Conservation (phyloP, 2,113 vertebrate genomes). For the Trinectes maculatus region DNA sequence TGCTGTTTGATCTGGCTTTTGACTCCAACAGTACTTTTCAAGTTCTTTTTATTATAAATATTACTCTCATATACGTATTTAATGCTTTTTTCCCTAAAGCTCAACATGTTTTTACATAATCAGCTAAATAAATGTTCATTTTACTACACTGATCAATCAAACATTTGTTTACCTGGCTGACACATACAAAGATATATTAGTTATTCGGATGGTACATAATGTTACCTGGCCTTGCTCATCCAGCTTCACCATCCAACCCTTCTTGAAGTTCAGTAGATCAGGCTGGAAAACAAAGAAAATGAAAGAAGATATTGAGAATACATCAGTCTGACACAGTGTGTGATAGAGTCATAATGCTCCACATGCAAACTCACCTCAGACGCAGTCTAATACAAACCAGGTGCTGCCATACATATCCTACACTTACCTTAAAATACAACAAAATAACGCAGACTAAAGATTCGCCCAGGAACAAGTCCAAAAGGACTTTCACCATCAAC, state of each 20-base stretch:
- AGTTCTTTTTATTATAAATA: neutral
- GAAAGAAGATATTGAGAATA: slow-evolving; percentile 6
- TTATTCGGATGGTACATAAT: neutral
- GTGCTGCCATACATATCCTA: neutral
- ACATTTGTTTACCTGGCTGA: too few relatives aligned
- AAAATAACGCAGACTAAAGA: neutral
- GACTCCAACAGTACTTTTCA: neutral
- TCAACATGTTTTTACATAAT: neutral
- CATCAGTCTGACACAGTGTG: neutral
- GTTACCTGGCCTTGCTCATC: slow-evolving; percentile 83
- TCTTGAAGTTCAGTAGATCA: slow-evolving; percentile 86
- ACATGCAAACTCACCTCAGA: slow-evolving; percentile 20
- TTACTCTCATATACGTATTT: too few relatives aligned
- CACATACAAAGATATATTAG: neutral
- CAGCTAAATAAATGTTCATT: too few relatives aligned
- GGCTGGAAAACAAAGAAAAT: slow-evolving; percentile 69
- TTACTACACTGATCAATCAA: neutral
- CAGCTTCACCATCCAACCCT: slow-evolving; percentile 88
- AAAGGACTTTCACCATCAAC: neutral
- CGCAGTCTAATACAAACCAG: slow-evolving; percentile 28
- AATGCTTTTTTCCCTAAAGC: neutral
- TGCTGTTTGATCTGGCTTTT: slow-evolving; percentile 30
- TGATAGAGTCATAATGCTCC: neutral
- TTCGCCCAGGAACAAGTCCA: neutral
- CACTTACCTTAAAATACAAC: slow-evolving; percentile 13